Base-by-base conservation (phyloP, 2,888 invertebrate genomes). In the Oegoconia quadripuncta region DNA sequence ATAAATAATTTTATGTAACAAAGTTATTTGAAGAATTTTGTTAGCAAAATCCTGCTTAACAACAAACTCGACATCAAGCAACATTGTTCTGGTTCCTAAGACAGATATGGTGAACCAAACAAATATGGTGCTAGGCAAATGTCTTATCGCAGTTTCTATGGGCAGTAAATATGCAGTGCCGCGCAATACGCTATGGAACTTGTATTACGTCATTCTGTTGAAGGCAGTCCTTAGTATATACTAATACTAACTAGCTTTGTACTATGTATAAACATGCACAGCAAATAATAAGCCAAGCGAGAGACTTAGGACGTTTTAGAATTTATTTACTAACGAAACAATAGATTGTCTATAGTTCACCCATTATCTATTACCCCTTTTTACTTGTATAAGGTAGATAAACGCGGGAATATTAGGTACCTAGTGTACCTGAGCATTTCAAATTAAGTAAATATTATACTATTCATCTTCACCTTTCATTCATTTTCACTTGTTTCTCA, bases 161-260 rank as follows among this genome's bases (percentile, higher is more conserved):
- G 59, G 42, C 63, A 64, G 64, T 64, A 69, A 72, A 73, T 74
- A 71, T 72, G 70, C 72, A 70, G 59, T 64, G 52, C 62, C 61
- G 66, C 76, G 74, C 72, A 71, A 72, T 75, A 71, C 62, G 64
- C 62, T 40, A 54, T 41, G 37, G 28, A 31, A 37, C 34, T n/a
- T 29, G 27, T 20, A 64, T 80, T 77, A 75, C 80, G 78, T 81
- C 80, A 81, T 73, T 41, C 53, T 46, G 53, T 48, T 50, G 27
- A 32, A 32, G 17, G 25, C 11, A 25, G 7, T 28, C 14, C 8
- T 18, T 11, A 3, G 16, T 16, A n/a, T n/a, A n/a, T n/a, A n/a
- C n/a, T n/a, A n/a, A n/a, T n/a, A n/a, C n/a, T n/a, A n/a, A n/a
- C n/a, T n/a, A 16, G 13, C 14, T 27, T 6, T 3, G 13, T 27